Evolutionary conservation across 2,797 vertebrate genomes (phyloP), one percentile per base, ranked within the genome.

Genomic region (Arnoldichthys spilopterus): DNA sequence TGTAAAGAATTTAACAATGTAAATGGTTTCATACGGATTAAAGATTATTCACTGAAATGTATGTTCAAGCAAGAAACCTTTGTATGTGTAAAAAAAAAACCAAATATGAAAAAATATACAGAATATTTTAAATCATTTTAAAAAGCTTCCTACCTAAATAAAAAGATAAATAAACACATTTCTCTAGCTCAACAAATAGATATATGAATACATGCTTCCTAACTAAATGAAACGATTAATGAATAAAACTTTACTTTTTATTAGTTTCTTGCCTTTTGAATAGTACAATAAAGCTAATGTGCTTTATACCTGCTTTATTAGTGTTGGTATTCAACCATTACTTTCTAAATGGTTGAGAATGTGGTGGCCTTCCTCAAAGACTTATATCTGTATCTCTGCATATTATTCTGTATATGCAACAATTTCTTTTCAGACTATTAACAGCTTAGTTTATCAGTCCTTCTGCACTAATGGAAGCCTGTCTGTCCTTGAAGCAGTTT

Each of bases 401-500:
- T 74, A 70, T 70, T 34, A 70, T 24, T 64, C 54, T 76, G n/a
- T 67, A 79, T 68, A 47, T 56, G 63, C 73, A 56, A 58, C 73
- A 66, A 81, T 32, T 74, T 63, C 32, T 67, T 83, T 80, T 83
- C 72, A 77, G 58, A 59, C 28, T 70, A 77, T 80, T 79, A 79
- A 78, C 76, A 81, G 62, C 30, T 81, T 76, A 76, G 76, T 77
- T 79, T 81, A 68, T 80, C 58, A 66, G 81, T 81, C 79, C 68
- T 67, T 83, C 51, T 81, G 47, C 66, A 71, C 72, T 80, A 84
- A 78, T 78, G 72, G 62, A 78, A 72, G 76, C 22, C 72, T 77
- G 67, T 80, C 61, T 67, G 71, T 82, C 80, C 82, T 84, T 82
- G 85, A 80, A 84, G 56, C 67, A 43, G 24, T 81, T 75, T 76